Conservation (phyloP, 2,113 vertebrate species). For the Cyrtonyx montezumae region DNA sequence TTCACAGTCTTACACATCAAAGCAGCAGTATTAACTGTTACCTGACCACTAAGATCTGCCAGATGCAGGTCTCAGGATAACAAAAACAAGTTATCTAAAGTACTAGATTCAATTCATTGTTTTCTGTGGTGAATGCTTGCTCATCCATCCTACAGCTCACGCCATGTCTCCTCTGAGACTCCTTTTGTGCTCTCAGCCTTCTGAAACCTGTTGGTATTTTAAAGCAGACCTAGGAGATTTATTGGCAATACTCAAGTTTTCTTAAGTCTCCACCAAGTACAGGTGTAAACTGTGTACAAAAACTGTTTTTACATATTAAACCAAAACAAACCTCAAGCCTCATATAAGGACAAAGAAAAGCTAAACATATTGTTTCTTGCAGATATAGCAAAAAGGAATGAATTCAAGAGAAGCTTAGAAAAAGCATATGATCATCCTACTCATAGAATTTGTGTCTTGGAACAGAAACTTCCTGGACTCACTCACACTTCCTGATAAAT, state of each 20-base stretch:
- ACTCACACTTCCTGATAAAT: background rate
- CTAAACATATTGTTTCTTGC: background rate
- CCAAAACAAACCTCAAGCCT: rapidly evolving
- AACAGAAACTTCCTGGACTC: background rate
- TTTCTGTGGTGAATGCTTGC: background rate
- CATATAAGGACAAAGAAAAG: background rate
- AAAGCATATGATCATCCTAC: rapidly evolving
- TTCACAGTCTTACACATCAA: background rate
- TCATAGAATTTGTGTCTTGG: background rate
- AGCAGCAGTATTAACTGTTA: background rate
- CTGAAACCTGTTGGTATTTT: background rate
- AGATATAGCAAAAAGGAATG: background rate
- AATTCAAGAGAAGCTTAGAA: background rate
- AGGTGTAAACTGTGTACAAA: background rate
- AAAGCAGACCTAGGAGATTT: background rate
- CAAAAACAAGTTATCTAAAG: background rate
- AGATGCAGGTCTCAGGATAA: background rate
- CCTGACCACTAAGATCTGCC: background rate
- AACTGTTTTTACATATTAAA: background rate
- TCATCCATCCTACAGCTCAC: background rate
- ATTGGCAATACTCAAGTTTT: background rate
- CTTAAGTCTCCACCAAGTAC: background rate
- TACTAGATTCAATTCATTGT: background rate
- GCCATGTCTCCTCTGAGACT: background rate
- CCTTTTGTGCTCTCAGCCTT: background rate